A percentile compares a stretch with the other conserved stretches of the same genome.
Conservation (phyloP, 1,140 invertebrate species). For the Chrysomallon squamiferum region DNA sequence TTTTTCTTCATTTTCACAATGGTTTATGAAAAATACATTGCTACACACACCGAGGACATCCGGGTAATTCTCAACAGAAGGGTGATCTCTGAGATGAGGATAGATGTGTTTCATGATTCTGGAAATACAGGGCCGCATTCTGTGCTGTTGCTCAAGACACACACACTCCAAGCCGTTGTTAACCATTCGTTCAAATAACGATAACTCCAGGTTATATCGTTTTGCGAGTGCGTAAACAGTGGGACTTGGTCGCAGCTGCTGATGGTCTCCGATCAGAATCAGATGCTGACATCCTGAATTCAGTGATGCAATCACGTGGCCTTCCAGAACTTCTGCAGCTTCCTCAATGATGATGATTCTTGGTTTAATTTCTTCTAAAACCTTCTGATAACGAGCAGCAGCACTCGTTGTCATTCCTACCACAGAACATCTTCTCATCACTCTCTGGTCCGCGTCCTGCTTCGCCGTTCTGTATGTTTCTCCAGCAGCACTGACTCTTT, state of each 20-base stretch:
- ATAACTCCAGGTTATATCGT: constrained; percentile 59
- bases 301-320: constrained; percentile 62
- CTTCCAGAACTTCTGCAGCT: constrained; percentile 60
- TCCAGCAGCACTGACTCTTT: background rate
- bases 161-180: constrained; percentile 53
- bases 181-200: constrained; percentile 63
- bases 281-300: constrained; percentile 76
- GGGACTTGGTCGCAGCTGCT: constrained; percentile 65
- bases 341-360: constrained; percentile 59
- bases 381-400: constrained; percentile 34
- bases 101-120: constrained; percentile 58
- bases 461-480: background rate
- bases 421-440: constrained; percentile 13
- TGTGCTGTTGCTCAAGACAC: constrained; percentile 60
- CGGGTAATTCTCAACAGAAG: constrained; percentile 40
- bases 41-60: constrained; percentile 56
- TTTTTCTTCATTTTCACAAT: constrained; percentile 43
- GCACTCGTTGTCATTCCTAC: constrained; percentile 57
- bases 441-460: constrained; percentile 11
- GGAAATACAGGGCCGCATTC: constrained; percentile 64
- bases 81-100: constrained; percentile 50
- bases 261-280: constrained; percentile 66
- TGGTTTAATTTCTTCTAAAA: constrained; percentile 38
- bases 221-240: constrained; percentile 56
- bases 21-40: constrained; percentile 62